Evolutionary conservation across 2,113 vertebrate genomes (phyloP).

Genomic region (Thinocorus orbignyianus): DNA sequence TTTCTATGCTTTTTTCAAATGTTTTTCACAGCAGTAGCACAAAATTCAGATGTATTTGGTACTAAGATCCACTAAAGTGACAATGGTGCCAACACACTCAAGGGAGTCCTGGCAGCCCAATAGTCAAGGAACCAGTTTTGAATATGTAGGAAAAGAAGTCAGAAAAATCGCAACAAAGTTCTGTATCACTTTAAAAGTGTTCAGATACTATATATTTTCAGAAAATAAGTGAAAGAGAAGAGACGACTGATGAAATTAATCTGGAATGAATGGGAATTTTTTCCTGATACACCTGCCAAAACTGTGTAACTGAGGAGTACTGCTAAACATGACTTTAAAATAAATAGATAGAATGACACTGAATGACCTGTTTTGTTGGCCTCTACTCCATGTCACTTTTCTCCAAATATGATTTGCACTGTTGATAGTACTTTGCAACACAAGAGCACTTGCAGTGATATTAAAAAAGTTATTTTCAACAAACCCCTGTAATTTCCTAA

Average conservation of each 20-base stretch:
- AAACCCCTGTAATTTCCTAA: neutral
- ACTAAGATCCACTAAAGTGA: neutral
- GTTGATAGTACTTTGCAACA: neutral
- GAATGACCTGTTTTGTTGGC: neutral
- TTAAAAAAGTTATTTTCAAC: neutral
- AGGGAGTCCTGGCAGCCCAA: neutral
- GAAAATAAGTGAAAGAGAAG: neutral
- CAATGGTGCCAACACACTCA: neutral
- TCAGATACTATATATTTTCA: neutral
- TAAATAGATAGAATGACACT: neutral
- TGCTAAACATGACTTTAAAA: neutral
- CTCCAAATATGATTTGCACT: neutral
- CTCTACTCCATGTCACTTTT: neutral
- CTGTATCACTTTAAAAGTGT: neutral
- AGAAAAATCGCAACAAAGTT: neutral
- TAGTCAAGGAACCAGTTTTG: neutral
- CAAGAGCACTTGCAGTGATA: neutral
- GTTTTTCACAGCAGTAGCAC: neutral
- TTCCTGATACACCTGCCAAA: neutral
- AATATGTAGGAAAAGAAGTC: neutral
- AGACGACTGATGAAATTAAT: neutral
- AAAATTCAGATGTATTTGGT: neutral
- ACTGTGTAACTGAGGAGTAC: neutral
- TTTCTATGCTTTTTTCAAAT: neutral
- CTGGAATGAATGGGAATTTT: neutral